Percentiles rank a stretch among this genome's conserved stretches.
These are phyloP conservation scores for Aplocera efformata DNA, from an alignment of 2,888 invertebrate genomes.

Conservation along the genomic window DNA sequence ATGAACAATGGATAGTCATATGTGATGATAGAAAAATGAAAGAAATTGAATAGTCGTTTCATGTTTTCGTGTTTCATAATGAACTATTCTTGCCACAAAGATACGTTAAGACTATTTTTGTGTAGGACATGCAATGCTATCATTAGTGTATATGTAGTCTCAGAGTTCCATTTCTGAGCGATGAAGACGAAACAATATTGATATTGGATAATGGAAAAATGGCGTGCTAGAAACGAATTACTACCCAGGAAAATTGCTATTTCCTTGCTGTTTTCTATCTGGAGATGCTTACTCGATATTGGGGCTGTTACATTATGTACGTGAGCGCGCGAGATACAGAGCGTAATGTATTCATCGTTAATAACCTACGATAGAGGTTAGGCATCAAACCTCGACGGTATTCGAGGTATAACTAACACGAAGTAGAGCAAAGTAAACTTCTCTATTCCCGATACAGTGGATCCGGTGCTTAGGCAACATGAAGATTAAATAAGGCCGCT, in stretches of 20 bases:
- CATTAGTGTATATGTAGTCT: conserved; percentile 57
- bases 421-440: conserved; percentile 24
- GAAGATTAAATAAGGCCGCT: conserved; percentile 32
- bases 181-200: conserved; percentile 77
- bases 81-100: conserved; percentile 18
- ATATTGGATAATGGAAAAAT: conserved; percentile 77
- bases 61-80: conserved; percentile 15
- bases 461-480: conserved; percentile 30
- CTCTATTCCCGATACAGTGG: conserved; percentile 33
- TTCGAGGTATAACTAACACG: conserved; percentile 17
- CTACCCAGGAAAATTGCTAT: conserved; percentile 65
- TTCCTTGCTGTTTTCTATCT: conserved; percentile 64
- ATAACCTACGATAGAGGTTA: conserved; percentile 18
- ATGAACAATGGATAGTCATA: conserved; percentile 1
- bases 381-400: conserved; percentile 23
- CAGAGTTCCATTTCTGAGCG: conserved; percentile 59
- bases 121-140: conserved; percentile 63
- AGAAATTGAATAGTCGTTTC: conserved; percentile 16
- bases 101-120: conserved; percentile 24
- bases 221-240: conserved; percentile 70
- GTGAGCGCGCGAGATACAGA: conserved; percentile 18
- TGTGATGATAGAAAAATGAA: conserved; percentile 11
- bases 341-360: conserved; percentile 23
- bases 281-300: conserved; percentile 49
- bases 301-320: conserved; percentile 36